A percentile compares a stretch with the other conserved stretches of the same genome.
Evolutionary conservation across 1,140 invertebrate species (phyloP).

Genomic region (Muscidifurax raptorellus): DNA sequence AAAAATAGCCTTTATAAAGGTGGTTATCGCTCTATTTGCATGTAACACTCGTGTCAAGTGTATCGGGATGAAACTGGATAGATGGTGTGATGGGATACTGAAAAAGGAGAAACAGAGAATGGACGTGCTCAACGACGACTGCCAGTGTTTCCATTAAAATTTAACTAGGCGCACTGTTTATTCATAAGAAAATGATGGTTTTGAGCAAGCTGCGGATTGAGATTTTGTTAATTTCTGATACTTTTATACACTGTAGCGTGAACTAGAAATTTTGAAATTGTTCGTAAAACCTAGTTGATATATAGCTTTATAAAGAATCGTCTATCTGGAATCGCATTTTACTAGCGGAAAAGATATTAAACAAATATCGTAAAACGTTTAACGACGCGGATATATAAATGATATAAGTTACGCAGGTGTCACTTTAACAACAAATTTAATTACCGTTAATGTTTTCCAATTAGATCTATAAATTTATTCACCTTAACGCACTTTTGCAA

Average conservation of each 20-base stretch:
- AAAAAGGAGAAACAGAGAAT: not conserved
- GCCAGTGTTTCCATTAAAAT: constrained; percentile 2
- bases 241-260: not conserved
- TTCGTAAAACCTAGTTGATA: no score
- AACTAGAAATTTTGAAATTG: no score
- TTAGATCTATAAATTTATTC: not conserved
- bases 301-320: no score
- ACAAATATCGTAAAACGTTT: not conserved
- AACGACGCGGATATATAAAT: not conserved
- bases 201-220: no score
- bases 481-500: not conserved
- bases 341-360: not conserved
- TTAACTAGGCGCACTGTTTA: not conserved
- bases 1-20: not conserved
- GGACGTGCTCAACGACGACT: not conserved
- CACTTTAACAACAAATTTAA: not conserved
- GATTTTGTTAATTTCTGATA: not conserved
- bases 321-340: not conserved
- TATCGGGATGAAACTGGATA: not conserved
- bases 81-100: not conserved
- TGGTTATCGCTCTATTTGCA: constrained; percentile 31
- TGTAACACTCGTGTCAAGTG: not conserved
- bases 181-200: not conserved
- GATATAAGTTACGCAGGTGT: not conserved
- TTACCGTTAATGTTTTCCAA: not conserved